Percentiles rank a stretch among this genome's conserved stretches.
These are phyloP conservation scores for Hippasteria phrygiana DNA, from an alignment of 53 echinoderm and acorn worm genomes.

Conservation along the genomic window DNA sequence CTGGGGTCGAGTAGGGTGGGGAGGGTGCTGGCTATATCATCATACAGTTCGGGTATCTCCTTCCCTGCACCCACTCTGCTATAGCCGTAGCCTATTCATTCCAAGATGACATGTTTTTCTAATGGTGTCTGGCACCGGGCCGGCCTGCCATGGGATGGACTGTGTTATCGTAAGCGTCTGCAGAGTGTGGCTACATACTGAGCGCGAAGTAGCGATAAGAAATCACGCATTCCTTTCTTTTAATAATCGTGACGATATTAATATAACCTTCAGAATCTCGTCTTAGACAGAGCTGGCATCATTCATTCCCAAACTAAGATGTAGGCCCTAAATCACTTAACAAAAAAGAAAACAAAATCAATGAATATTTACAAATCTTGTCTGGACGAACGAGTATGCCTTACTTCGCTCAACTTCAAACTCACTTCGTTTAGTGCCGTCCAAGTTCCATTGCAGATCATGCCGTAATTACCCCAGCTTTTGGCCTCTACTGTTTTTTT, in stretches of 20 bases:
- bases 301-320: too few species aligned
- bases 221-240: constrained; percentile 7
- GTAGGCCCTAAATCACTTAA: too few species aligned
- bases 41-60: background rate
- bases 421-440: background rate
- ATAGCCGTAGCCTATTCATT: background rate
- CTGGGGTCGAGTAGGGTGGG: background rate
- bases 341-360: too few species aligned
- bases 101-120: background rate
- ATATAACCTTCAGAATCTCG: background rate
- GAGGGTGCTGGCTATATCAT: background rate
- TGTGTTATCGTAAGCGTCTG: background rate
- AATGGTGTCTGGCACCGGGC: background rate
- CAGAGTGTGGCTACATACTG: background rate
- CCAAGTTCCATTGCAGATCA: background rate
- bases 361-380: too few species aligned
- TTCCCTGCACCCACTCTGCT: background rate
- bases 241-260: background rate
- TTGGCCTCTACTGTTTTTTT: background rate
- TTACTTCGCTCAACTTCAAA: background rate
- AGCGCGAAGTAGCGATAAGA: background rate
- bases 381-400: too few species aligned
- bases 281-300: background rate
- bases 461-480: constrained; percentile 32
- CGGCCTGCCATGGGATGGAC: background rate